Conservation (phyloP, 2,888 invertebrate species). For the Stenodera caucasica region DNA sequence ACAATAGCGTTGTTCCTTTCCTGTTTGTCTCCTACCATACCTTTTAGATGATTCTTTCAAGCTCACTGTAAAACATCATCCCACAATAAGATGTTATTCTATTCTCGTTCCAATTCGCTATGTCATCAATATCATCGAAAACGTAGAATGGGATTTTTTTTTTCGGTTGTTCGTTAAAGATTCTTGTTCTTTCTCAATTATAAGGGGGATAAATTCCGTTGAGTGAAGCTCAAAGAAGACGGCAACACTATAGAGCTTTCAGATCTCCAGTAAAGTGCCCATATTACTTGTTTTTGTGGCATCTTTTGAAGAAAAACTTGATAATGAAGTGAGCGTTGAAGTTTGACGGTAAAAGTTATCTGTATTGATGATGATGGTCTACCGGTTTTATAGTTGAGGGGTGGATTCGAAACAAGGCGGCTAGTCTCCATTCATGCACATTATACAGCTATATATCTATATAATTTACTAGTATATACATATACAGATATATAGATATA, state of each 20-base stretch:
- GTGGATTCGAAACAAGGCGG: background rate
- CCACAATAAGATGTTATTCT: background rate
- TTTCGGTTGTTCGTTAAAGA: background rate
- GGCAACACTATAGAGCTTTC: background rate
- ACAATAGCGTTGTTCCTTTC: constrained; percentile 19
- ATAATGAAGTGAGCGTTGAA: background rate
- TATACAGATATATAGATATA: background rate
- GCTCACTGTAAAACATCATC: background rate
- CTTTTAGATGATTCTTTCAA: background rate
- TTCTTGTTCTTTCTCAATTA: background rate
- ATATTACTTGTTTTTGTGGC: background rate
- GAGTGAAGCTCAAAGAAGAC: background rate
- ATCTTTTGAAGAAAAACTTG: background rate
- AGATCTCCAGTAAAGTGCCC: background rate
- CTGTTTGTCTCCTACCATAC: background rate
- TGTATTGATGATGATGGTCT: background rate
- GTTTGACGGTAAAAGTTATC: background rate
- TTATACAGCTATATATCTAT: background rate
- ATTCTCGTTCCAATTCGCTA: background rate
- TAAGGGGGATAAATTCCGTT: background rate
- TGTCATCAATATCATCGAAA: background rate
- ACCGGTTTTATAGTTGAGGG: background rate
- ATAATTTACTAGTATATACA: background rate
- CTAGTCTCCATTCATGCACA: background rate
- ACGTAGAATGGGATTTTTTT: background rate